These are phyloP conservation scores for Andrena hattorfiana DNA, from an alignment of 2,888 invertebrate genomes.

Conservation along the genomic window DNA sequence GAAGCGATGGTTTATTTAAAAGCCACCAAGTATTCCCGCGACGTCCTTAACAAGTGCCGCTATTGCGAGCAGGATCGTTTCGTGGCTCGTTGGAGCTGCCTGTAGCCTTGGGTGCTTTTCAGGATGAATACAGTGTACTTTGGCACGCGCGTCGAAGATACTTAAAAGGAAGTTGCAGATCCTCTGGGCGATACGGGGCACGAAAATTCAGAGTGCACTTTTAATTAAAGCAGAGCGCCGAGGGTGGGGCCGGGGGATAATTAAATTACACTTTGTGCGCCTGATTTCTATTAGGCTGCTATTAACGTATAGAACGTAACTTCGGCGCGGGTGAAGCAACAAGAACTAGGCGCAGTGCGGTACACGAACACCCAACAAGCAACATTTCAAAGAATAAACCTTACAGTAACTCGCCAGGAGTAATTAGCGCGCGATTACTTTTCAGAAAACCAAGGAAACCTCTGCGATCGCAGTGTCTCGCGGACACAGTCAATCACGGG, in stretches of 20 bases:
- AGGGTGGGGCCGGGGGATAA: not conserved
- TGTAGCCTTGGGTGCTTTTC: not conserved
- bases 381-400: no score
- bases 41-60: slow-evolving; percentile 23
- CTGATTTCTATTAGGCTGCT: slow-evolving; percentile 4
- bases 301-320: not conserved
- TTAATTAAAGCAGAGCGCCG: slow-evolving; percentile 32
- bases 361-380: no score
- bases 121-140: slow-evolving; percentile 5
- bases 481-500: no score
- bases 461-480: no score
- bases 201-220: slow-evolving; percentile 45
- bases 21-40: slow-evolving; percentile 9
- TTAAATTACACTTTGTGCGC: slow-evolving; percentile 28
- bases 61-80: slow-evolving; percentile 20
- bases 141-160: slow-evolving; percentile 6
- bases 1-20: slow-evolving; percentile 28
- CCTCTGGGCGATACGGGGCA: not conserved
- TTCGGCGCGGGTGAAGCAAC: not conserved
- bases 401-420: no score
- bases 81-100: slow-evolving; percentile 29
- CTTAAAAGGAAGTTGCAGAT: slow-evolving; percentile 24
- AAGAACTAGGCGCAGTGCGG: not conserved
- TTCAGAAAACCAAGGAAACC: no score
- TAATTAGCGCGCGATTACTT: no score